Evolutionary conservation across 1,140 invertebrate genomes (phyloP).

Genomic region (Asobara japonica): DNA sequence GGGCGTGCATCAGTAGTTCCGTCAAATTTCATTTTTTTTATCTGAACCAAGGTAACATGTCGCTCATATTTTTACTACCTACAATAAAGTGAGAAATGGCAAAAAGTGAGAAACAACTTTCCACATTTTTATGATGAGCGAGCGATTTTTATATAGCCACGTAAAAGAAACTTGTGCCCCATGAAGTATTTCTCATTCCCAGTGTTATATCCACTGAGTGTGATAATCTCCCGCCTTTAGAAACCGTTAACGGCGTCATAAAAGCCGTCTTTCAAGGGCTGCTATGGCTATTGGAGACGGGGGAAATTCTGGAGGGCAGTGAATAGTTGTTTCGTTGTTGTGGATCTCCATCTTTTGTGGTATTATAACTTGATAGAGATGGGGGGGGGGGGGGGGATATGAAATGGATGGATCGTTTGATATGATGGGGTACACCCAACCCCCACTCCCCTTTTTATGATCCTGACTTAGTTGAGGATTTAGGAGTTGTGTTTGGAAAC

Average conservation of each 20-base stretch:
- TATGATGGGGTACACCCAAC: too few species aligned
- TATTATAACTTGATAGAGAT: not conserved
- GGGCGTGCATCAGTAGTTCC: too few species aligned
- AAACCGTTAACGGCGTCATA: slow-evolving; percentile 18
- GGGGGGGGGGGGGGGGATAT: not conserved
- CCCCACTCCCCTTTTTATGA: too few species aligned
- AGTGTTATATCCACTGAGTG: not conserved
- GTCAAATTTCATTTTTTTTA: too few species aligned
- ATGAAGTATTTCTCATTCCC: slow-evolving; percentile 15
- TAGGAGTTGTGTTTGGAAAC: too few species aligned
- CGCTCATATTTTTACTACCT: slow-evolving; percentile 2
- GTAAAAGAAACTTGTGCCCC: not conserved
- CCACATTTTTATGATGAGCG: slow-evolving; percentile 8
- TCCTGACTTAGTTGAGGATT: too few species aligned
- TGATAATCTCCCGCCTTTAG: slow-evolving; percentile 16
- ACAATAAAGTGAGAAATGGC: not conserved
- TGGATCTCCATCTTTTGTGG: not conserved
- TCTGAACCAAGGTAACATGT: not conserved
- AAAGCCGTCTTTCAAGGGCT: not conserved
- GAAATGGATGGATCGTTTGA: too few species aligned
- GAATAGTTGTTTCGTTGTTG: not conserved
- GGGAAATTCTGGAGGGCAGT: not conserved
- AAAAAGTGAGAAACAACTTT: slow-evolving; percentile 10
- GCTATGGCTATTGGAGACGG: not conserved
- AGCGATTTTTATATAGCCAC: slow-evolving; percentile 5